Base-by-base conservation (phyloP, 2,797 vertebrate genomes). In the Acestrorhynchus altus region DNA sequence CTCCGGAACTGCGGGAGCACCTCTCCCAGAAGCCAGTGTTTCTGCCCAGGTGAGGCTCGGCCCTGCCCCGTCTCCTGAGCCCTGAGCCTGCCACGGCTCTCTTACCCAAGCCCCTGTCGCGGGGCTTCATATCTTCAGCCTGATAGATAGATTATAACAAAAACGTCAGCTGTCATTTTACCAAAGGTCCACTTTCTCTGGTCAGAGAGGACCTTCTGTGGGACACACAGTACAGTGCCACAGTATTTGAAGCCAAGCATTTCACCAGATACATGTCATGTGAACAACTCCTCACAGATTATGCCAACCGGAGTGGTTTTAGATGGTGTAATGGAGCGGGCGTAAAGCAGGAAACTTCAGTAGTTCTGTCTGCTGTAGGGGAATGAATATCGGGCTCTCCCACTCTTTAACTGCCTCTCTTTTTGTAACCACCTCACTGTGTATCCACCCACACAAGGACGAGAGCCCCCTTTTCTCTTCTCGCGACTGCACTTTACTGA, bases 21-120 rank as follows among this genome's bases (percentile, higher is more conserved):
- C 92, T 99, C 83, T 96, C 98, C 86, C 97, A 98, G 94, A 99
- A 99, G 90, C 98, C 98, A 0, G 97, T 99, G 79, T 99, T 99
- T 92, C 95, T 99, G 77, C 97, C 98, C 47, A 96, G 98, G 98
- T 98, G 91, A 97, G 96, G 87, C 85, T 83, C 89, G 88, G 90
- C 90, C 88, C 86, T 89, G 85, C 90, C 89, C 86, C 78, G 69
- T 78, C 80, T 83, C 82, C 78, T 80, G 78, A 76, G 81, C 81
- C 78, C 54, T 76, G 79, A 80, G 77, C 69, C 84, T 39, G 59
- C 4, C 40, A 74, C 24, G 76, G 76, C 72, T 78, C 73, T 10
- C 71, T 74, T 83, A 81, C 89, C 87, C 87, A 90, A 86, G 87
- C 87, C 89, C 81, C 78, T 86, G 86, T 64, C 78, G 86, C 72